Evolutionary conservation across 1,140 invertebrate genomes (phyloP).

Genomic region (Penaeus indicus): DNA sequence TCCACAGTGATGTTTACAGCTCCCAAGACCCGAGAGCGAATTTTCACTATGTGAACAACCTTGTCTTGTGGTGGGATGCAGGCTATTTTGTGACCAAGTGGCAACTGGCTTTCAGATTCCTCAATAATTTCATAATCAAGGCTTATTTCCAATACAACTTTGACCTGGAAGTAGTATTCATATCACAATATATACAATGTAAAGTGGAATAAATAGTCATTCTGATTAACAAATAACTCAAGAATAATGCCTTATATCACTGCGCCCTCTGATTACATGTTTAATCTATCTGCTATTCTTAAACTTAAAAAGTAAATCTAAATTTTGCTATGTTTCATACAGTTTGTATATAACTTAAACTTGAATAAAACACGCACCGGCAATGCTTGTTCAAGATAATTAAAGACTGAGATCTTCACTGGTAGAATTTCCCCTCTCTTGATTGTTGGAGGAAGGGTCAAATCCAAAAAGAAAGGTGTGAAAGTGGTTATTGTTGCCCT

Average conservation of each 20-base stretch:
- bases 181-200: no score
- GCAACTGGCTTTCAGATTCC: no score
- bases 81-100: constrained; percentile 4
- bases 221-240: neutral
- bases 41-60: neutral
- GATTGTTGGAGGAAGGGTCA: constrained; percentile 79
- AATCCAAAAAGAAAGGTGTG: constrained; percentile 81
- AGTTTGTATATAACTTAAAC: no score
- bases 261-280: no score
- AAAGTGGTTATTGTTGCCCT: constrained; percentile 76
- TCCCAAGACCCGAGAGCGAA: neutral
- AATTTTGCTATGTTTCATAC: no score
- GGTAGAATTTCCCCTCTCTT: constrained; percentile 79
- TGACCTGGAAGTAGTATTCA: no score
- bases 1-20: no score
- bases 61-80: constrained; percentile 31
- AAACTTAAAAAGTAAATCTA: no score
- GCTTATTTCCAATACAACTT: no score
- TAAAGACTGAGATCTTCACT: constrained; percentile 80
- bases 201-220: neutral
- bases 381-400: constrained; percentile 78
- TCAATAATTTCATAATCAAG: no score
- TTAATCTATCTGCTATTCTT: no score
- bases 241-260: no score
- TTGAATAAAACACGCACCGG: constrained; percentile 71